phyloP scores from a whole-genome alignment of 2,113 vertebrate genomes.

The Pycnonotus jocosus region DNA sequence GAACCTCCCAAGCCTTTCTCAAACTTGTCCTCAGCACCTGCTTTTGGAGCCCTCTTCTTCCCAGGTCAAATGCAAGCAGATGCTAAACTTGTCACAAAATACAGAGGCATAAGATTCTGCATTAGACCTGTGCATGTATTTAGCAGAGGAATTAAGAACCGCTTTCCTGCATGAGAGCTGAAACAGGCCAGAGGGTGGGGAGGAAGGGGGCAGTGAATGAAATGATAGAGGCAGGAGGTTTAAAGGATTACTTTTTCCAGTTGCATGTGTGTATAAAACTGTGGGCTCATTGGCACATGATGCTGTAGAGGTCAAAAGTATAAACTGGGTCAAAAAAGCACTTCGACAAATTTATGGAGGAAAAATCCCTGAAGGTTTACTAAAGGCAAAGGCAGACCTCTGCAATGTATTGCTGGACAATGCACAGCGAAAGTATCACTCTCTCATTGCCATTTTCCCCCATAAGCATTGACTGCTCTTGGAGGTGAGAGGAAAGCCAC shows the following conservation, averaged over 20 bases:
- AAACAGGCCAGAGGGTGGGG: not conserved
- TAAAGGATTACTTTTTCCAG: not conserved
- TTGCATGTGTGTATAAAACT: not conserved
- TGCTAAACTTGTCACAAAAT: not conserved
- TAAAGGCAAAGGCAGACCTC: conserved; percentile 15
- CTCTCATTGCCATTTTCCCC: not conserved
- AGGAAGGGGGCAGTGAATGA: not conserved
- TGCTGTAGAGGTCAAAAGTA: conserved; percentile 45
- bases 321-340: conserved; percentile 50
- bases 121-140: not conserved
- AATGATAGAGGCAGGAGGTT: not conserved
- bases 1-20: not conserved
- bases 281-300: not conserved
- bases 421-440: not conserved
- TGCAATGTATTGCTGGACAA: not conserved
- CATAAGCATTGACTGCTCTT: not conserved
- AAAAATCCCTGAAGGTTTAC: conserved; percentile 44
- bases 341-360: conserved; percentile 18
- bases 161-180: not conserved
- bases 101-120: not conserved
- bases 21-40: accelerated
- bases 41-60: not conserved
- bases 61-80: not conserved
- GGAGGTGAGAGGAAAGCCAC: not conserved
- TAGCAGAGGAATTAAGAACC: not conserved